Conservation (phyloP, 2,888 invertebrate species). For the Smittia sp. region DNA sequence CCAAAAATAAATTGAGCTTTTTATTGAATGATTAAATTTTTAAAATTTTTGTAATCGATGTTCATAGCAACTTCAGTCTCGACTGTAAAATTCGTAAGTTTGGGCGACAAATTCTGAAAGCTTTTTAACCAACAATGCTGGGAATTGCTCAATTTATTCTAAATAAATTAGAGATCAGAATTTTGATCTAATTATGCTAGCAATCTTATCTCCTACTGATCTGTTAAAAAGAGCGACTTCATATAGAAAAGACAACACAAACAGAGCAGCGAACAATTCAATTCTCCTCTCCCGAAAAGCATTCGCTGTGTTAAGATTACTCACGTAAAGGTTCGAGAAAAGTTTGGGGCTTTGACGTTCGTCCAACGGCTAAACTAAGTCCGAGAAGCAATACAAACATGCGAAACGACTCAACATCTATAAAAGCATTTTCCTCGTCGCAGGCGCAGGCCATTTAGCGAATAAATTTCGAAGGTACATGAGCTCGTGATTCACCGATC, state of each 20-base stretch:
- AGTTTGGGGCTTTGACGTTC: neutral
- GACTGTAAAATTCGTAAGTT: neutral
- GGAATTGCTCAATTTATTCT: no score
- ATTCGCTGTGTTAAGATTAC: neutral
- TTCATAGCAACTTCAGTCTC: no score
- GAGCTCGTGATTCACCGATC: neutral
- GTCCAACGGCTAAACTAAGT: neutral
- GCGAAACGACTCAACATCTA: neutral
- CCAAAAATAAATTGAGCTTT: no score
- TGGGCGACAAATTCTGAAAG: neutral
- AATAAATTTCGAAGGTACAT: neutral
- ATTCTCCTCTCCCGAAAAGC: neutral
- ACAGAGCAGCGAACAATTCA: no score
- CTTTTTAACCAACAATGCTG: no score
- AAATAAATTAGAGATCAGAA: no score
- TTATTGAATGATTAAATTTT: no score
- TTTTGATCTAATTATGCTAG: no score
- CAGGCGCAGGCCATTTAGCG: constrained; percentile 1
- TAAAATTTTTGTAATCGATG: no score
- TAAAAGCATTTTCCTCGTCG: constrained; percentile 27
- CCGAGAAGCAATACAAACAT: neutral
- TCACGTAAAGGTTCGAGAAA: neutral
- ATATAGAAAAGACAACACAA: no score
- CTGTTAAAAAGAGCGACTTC: no score
- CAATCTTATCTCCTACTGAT: no score